Conservation (phyloP, 2,113 vertebrate genomes). For the Hypanus sabinus region DNA sequence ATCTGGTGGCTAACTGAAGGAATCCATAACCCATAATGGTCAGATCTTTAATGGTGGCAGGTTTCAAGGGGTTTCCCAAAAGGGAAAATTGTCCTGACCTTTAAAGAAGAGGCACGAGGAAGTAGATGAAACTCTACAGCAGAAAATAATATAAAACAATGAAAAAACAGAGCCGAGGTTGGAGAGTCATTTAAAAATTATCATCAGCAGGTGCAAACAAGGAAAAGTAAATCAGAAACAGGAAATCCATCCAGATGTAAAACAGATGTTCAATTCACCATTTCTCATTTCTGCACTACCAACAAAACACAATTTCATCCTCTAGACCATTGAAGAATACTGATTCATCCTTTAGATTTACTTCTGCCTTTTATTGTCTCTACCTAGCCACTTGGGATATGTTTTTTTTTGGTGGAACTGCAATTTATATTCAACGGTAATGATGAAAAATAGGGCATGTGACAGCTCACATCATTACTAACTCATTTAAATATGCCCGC, state of each 20-base stretch:
- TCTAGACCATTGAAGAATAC: background rate
- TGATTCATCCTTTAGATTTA: slow-evolving; percentile 8
- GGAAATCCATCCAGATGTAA: background rate
- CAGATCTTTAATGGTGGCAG: background rate
- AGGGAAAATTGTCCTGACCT: background rate
- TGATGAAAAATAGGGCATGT: background rate
- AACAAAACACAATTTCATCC: background rate
- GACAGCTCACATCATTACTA: background rate
- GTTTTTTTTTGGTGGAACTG: background rate
- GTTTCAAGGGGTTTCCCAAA: background rate
- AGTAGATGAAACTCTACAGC: too few species aligned
- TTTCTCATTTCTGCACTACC: background rate
- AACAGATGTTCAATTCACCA: background rate
- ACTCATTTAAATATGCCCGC: slow-evolving; percentile 7
- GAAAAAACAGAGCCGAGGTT: background rate
- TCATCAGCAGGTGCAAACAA: background rate
- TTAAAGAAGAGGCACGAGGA: background rate
- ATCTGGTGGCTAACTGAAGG: background rate
- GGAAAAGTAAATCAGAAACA: background rate
- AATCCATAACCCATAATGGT: background rate
- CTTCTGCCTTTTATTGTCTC: background rate
- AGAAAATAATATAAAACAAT: background rate
- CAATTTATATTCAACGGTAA: slow-evolving; percentile 18
- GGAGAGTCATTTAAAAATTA: background rate
- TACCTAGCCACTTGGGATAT: background rate